Base-by-base conservation (phyloP, 2,888 invertebrate species). In the Standfussiana lucernea region DNA sequence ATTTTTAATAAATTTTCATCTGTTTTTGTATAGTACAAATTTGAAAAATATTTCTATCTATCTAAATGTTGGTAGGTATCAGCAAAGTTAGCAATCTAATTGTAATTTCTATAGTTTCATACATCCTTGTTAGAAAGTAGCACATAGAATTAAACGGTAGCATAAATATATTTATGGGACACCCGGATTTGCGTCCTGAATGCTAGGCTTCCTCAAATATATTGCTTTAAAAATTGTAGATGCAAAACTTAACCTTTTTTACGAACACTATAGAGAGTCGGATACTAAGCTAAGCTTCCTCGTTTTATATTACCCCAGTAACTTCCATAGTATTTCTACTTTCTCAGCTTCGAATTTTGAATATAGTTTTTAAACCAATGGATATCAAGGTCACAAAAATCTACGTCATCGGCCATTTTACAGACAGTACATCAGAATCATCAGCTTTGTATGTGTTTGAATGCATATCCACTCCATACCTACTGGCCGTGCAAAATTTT, bases 121-220 rank as follows among this genome's bases (percentile, higher is more conserved):
- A 50, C 59, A 61, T 77, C 35, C 18, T 18, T 74, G 77, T 40
- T 24, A 8, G 15, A 7, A 45, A 69, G n/a, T 13, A 40, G n/a
- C 59, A 61, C 21, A 59, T 72, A 35, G 40, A 50, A 47, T 81
- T 77, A 81, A 77, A 73, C 11, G 18, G n/a, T 56, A 11, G 45
- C n/a, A 28, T 35, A 18, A 72, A 81, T 42, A 77, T 59, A 59
- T 77, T 81, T 40, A 81, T 73, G 40, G 18, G 74, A 40, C 77
- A 77, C 59, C n/a, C 21, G 56, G 81, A 73, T 81, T 73, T 42
- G 74, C 40, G 32, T 47, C 24, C 74, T 18, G 24, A 77, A 47
- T 59, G 56, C 32, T 73, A 81, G 56, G 77, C 18, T 77, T 50
- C 28, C 6, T 40, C 47, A 24, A 59, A 61, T 73, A 47, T 47